Conservation (phyloP, 2,797 vertebrate genomes). For the Hyperoplus lanceolatus region DNA sequence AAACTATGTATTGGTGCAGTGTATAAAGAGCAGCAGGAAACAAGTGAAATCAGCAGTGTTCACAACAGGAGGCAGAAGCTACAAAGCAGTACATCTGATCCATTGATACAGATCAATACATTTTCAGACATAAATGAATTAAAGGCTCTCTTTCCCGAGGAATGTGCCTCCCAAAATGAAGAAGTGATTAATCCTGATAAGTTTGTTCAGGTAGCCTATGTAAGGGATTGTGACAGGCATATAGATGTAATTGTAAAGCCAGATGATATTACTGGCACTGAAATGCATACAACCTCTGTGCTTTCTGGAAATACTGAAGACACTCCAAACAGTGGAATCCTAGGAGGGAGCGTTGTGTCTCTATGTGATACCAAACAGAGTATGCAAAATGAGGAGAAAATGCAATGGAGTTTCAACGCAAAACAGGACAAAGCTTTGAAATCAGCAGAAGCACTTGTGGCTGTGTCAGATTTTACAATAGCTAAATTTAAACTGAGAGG, state of each 20-base stretch:
- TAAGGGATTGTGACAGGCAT: conserved; percentile 11
- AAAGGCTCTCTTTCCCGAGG: conserved; percentile 5
- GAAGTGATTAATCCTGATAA: conserved; percentile 15
- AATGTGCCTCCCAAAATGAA: conserved; percentile 16
- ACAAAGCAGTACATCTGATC: conserved; percentile 10
- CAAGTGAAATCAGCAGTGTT: not conserved
- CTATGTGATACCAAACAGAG: conserved; percentile 12
- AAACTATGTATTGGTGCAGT: conserved; percentile 2
- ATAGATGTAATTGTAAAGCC: conserved; percentile 6
- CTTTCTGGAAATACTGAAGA: conserved; percentile 15
- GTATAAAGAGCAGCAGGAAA: conserved; percentile 23
- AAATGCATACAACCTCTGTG: conserved; percentile 13
- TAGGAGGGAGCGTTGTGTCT: conserved; percentile 2
- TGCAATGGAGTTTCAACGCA: not conserved
- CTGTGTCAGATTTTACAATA: conserved; percentile 18
- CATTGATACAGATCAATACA: conserved; percentile 17
- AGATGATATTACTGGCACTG: conserved; percentile 22
- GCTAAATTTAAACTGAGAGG: not conserved
- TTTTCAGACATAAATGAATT: not conserved
- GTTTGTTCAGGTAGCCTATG: not conserved
- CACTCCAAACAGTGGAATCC: not conserved
- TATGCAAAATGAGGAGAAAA: conserved; percentile 20
- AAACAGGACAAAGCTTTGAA: conserved; percentile 26
- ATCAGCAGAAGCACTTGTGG: not conserved
- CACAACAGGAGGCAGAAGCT: not conserved